Evolutionary conservation across 2,797 vertebrate species (phyloP), one percentile per base, ranked within the genome.

Genomic region (Setipinna tenuifilis): DNA sequence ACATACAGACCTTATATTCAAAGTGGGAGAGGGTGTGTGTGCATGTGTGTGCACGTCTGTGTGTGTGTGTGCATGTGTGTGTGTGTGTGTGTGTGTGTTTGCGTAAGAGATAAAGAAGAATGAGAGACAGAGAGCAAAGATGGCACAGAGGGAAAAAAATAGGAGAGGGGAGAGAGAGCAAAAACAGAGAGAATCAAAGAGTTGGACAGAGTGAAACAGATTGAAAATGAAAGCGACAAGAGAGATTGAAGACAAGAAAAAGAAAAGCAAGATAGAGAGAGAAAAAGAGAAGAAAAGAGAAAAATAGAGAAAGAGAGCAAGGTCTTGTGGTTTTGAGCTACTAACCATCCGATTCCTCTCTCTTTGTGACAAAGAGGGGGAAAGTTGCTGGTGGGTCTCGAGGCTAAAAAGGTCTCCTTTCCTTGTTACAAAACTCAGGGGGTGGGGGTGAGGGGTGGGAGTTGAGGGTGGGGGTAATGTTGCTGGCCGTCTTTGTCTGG

Each of bases 1-100:
- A 87, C 88, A 89, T 59, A 11, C 78, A 54, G 50, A 87, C 57
- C 23, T 21, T 61, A 62, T 83, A 85, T 85, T 83, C 41, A 83
- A 3, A 87, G 48, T 82, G 57, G 88, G 59, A 85, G 28, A 31
- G 28, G 14, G 28, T 16, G 65, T 35, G 65, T 71, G 65, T 25
- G 61, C 25, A 9, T 25, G 61, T n/a, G 19, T 61, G 58, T 61
- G 59, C 7, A n/a, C 23, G 59, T 62, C 21, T 62, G 21, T 62
- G 59, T 62, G 62, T 68, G 62, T 31, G 62, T 31, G 14, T 50
- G 12, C 54, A n/a, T 65, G 62, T 65, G 62, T 65, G 62, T 65
- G 62, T 65, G 62, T 65, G 62, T 65, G 62, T 65, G 62, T 65
- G 62, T 65, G 62, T 68, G 62, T 31, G 62, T 31, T 31, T 50